These are phyloP conservation scores for Gallirallus australis DNA, from an alignment of 2,797 vertebrate genomes.

Conservation along the genomic window DNA sequence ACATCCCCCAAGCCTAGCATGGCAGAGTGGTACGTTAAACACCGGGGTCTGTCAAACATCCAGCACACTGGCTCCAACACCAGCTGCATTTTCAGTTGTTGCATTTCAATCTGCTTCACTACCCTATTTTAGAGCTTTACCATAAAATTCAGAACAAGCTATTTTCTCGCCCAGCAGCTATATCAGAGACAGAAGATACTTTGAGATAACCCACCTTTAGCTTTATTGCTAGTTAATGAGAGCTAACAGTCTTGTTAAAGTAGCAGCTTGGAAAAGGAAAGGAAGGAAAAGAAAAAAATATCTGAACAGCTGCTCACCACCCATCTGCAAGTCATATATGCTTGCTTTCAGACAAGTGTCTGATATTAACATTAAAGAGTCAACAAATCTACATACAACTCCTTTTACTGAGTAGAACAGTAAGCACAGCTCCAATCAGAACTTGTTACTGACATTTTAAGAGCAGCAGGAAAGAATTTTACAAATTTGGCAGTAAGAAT, in stretches of 20 bases:
- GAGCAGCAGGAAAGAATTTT: background rate
- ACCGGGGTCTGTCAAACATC: background rate
- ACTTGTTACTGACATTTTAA: background rate
- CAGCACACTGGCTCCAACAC: background rate
- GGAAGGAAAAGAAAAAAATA: background rate
- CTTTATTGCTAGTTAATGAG: background rate
- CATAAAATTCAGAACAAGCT: background rate
- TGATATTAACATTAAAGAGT: background rate
- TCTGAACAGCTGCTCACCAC: background rate
- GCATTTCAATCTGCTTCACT: constrained; percentile 52
- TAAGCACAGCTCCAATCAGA: background rate
- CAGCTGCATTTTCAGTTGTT: constrained; percentile 61
- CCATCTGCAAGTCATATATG: background rate
- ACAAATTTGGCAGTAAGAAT: background rate
- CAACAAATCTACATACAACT: background rate
- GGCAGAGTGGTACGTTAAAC: background rate
- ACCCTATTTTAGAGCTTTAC: background rate
- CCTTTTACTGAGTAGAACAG: background rate
- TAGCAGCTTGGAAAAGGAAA: background rate
- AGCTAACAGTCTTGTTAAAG: background rate
- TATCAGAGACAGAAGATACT: background rate
- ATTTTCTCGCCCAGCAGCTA: background rate
- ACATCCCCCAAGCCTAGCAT: background rate
- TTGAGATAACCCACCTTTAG: background rate
- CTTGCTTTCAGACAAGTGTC: background rate